phyloP scores from a whole-genome alignment of 2,888 invertebrate species.

The Trachelus stipa region DNA sequence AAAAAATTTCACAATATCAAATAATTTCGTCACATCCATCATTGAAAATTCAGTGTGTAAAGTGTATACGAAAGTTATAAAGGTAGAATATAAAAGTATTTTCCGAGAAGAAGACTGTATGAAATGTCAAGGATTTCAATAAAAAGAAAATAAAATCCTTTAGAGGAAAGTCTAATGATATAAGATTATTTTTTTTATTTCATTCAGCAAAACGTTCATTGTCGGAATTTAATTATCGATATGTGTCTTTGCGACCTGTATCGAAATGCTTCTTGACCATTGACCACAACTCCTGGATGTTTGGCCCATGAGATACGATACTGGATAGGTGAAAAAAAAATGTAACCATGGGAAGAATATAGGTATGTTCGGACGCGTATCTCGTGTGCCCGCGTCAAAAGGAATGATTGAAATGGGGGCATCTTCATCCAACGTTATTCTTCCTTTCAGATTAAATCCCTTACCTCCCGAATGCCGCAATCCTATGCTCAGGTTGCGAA shows the following conservation, averaged over 20 bases:
- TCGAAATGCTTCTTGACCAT: not conserved
- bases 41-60: too few relatives aligned
- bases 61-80: not conserved
- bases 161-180: not conserved
- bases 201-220: not conserved
- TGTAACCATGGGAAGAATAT: not conserved
- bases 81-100: not conserved
- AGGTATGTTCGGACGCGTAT: not conserved
- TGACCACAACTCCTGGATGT: not conserved
- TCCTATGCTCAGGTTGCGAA: slow-evolving; percentile 8
- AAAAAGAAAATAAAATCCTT: not conserved
- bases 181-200: not conserved
- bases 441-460: slow-evolving; percentile 24
- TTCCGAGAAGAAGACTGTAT: not conserved
- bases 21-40: too few relatives aligned
- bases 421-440: not conserved
- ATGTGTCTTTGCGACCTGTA: too few relatives aligned
- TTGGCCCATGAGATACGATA: too few relatives aligned
- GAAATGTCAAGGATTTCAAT: not conserved
- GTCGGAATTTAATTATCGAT: too few relatives aligned
- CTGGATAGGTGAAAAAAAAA: not conserved
- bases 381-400: not conserved
- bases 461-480: slow-evolving; percentile 16
- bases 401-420: not conserved
- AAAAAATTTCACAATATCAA: too few relatives aligned